phyloP scores from a whole-genome alignment of 2,113 vertebrate genomes.

The Bucco capensis region DNA sequence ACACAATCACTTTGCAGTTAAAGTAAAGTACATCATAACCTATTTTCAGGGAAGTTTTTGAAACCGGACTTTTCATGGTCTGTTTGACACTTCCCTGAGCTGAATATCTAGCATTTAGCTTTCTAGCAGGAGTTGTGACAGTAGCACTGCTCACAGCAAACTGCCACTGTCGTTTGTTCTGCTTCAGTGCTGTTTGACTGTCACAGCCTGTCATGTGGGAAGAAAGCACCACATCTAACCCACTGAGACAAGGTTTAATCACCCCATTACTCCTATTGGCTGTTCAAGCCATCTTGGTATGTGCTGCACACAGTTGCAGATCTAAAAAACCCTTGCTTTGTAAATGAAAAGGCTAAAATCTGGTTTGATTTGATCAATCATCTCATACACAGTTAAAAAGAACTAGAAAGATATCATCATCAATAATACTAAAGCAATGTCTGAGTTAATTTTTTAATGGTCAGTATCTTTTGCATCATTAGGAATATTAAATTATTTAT shows the following conservation, averaged over 20 bases:
- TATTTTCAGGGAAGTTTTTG: background rate
- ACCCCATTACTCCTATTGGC: slow-evolving; percentile 68
- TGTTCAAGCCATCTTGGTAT: slow-evolving; percentile 57
- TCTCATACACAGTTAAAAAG: background rate
- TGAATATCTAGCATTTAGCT: slow-evolving; percentile 56
- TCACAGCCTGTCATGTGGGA: slow-evolving; percentile 72
- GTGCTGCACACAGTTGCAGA: background rate
- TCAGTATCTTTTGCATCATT: background rate
- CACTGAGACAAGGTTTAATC: slow-evolving; percentile 73
- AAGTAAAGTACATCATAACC: slow-evolving; percentile 24
- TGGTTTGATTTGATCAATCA: background rate
- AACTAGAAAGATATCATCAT: background rate
- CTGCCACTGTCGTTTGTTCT: slow-evolving; percentile 71
- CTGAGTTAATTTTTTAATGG: background rate
- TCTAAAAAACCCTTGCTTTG: background rate
- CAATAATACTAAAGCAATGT: background rate
- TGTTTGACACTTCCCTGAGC: slow-evolving; percentile 44
- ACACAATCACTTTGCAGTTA: slow-evolving; percentile 1
- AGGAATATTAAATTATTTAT: background rate
- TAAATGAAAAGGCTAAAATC: background rate
- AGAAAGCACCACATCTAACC: slow-evolving; percentile 68
- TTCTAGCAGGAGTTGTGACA: slow-evolving; percentile 66
- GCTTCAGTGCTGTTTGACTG: slow-evolving; percentile 75
- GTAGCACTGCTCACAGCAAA: slow-evolving; percentile 69
- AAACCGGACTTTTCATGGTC: slow-evolving; percentile 25